These are phyloP conservation scores for Cephus pulcher DNA, from an alignment of 2,888 invertebrate species.

Conservation along the genomic window DNA sequence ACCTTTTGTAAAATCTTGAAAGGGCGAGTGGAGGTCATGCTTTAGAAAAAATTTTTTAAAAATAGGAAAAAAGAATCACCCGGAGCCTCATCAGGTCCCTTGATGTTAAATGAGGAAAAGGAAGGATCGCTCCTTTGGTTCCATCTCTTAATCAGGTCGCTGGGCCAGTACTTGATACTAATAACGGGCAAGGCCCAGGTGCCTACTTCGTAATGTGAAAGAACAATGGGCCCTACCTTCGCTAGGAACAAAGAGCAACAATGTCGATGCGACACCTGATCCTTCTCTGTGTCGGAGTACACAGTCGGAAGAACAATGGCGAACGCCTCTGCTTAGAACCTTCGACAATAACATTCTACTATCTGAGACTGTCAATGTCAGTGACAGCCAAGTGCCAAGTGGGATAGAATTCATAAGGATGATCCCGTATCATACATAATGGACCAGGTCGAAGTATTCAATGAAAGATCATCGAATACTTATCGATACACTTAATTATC, in stretches of 20 bases:
- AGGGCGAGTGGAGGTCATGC: constrained; percentile 16
- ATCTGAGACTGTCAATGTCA: neutral
- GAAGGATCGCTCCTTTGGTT: neutral
- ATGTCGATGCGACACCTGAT: neutral
- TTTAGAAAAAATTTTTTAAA: neutral
- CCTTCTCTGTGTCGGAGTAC: neutral
- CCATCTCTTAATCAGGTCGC: neutral
- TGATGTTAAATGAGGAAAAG: neutral
- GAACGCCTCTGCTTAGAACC: neutral
- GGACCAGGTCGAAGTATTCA: neutral
- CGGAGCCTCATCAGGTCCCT: neutral
- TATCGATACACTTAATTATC: neutral
- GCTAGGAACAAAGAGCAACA: constrained; percentile 24
- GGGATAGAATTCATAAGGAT: neutral
- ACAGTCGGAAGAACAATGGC: neutral
- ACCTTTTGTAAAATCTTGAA: constrained; percentile 16
- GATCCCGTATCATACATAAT: neutral
- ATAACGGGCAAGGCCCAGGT: neutral
- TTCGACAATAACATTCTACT: neutral
- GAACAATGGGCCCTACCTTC: constrained; percentile 26
- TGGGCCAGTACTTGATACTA: neutral
- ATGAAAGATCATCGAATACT: neutral
- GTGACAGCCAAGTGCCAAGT: neutral
- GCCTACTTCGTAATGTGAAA: neutral
- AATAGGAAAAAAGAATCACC: neutral